Evolutionary conservation across 2,113 vertebrate species (phyloP), one percentile per base, ranked within the genome.

Genomic region (Callipepla squamata): DNA sequence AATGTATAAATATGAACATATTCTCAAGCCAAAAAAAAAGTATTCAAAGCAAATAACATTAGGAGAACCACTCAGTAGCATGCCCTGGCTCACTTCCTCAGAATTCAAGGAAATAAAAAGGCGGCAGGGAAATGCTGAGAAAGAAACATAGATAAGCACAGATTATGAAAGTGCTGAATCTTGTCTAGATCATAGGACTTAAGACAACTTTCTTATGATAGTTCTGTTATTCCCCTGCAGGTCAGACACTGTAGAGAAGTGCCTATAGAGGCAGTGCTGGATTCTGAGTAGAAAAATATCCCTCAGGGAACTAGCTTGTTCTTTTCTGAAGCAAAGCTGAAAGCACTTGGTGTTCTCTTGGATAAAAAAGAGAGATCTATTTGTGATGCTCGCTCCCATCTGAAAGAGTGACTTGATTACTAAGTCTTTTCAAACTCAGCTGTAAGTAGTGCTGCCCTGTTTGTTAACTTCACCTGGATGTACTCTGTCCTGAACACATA

Each of bases 361-460:
- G 62, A 88, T 19, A 92, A 72, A 96, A 96, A 70, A 85, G 63
- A 91, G 55, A 1, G 5, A 88, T 86, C 53, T 87, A 76, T 89
- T 93, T 87, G 92, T 82, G 66, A 40, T 77, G 40, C 74, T 95
- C 72, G 34, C 59, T 92, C 44, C 30, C 50, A 58, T 65, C 63
- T 82, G 70, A 96, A 88, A 65, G 63, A 87, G 66, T 65, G 57
- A 80, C 80, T 91, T 85, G 80, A 74, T 87, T 84, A 81, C 53
- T 44, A 90, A 94, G 76, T 86, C 82, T 67, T 93, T 80, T 91
- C 50, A 80, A 79, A 92, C 69, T 62, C 87, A 89, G 80, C 81
- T 82, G 36, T 38, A 76, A n/a, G 28, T 76, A 91, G 84, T 66
- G 55, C 34, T 22, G 67, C 32, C 89, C 78, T 70, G 53, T 40